phyloP scores from a whole-genome alignment of 2,113 vertebrate species.

The Zosterops japonicus region DNA sequence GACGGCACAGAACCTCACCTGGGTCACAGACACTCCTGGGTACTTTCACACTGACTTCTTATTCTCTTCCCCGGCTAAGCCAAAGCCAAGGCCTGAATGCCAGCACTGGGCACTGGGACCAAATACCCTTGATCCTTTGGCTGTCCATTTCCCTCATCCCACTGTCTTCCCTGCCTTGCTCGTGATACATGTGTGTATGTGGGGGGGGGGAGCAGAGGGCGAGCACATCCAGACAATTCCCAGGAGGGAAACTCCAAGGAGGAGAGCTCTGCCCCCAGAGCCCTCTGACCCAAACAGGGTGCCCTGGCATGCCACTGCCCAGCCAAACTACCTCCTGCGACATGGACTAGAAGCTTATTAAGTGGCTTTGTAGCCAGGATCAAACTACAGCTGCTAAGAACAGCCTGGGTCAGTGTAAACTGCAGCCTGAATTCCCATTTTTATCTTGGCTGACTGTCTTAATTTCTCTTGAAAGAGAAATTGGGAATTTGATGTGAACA shows the following conservation, averaged over 20 bases:
- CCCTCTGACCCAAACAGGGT: not conserved
- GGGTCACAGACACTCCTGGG: not conserved
- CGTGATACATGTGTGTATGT: accelerated
- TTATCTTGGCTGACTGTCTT: not conserved
- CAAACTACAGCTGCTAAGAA: slow-evolving; percentile 6
- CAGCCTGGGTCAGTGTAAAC: not conserved
- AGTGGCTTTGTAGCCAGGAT: slow-evolving; percentile 38
- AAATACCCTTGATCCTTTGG: not conserved
- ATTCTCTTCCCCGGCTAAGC: not conserved
- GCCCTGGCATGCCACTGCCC: not conserved
- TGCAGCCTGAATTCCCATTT: not conserved
- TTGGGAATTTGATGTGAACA: not conserved
- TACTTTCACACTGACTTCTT: not conserved
- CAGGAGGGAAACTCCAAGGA: not conserved
- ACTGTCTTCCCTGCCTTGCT: accelerated
- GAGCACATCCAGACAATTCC: not conserved
- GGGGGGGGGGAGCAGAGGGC: not conserved
- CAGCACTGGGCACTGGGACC: not conserved
- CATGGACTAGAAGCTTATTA: not conserved
- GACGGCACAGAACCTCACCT: not conserved
- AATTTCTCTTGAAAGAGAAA: not conserved
- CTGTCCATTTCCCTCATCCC: accelerated
- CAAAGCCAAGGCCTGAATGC: not conserved
- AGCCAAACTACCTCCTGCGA: not conserved
- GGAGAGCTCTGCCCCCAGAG: not conserved